Evolutionary conservation across 2,113 vertebrate genomes (phyloP).

Genomic region (Litocranius walleri): DNA sequence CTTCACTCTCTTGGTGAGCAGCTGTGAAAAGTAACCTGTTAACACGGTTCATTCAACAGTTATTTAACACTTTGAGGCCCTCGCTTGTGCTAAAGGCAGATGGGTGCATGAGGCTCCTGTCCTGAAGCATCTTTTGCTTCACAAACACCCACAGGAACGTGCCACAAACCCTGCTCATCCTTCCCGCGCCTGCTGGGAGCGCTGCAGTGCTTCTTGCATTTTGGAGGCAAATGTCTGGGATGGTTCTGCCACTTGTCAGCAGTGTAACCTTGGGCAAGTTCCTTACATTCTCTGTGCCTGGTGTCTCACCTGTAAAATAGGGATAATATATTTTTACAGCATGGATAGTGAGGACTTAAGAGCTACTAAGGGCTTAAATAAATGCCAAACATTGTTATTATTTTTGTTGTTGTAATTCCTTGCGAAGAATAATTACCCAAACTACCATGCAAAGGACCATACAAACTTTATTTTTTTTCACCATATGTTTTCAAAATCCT

Average conservation of each 20-base stretch:
- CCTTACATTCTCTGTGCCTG: background rate
- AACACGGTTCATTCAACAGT: background rate
- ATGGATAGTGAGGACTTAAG: background rate
- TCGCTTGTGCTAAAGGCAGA: background rate
- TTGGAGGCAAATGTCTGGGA: background rate
- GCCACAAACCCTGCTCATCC: background rate
- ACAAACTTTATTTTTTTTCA: background rate
- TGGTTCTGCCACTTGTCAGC: background rate
- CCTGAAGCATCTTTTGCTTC: background rate
- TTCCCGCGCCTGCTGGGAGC: fast-evolving
- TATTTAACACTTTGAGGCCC: background rate
- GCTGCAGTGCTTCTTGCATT: background rate
- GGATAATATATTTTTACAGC: background rate
- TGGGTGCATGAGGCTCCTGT: background rate
- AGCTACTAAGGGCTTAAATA: background rate
- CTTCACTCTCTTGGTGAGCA: background rate
- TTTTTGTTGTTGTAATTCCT: background rate
- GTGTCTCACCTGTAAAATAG: background rate
- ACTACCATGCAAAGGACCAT: too few relatives aligned
- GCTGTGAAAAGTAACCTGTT: background rate
- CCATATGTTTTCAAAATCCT: background rate
- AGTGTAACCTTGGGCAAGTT: background rate
- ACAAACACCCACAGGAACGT: background rate
- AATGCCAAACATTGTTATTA: background rate
- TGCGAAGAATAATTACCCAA: background rate